Evolutionary conservation across 1,140 invertebrate genomes (phyloP).

Genomic region (Paralvinella palmiformis): DNA sequence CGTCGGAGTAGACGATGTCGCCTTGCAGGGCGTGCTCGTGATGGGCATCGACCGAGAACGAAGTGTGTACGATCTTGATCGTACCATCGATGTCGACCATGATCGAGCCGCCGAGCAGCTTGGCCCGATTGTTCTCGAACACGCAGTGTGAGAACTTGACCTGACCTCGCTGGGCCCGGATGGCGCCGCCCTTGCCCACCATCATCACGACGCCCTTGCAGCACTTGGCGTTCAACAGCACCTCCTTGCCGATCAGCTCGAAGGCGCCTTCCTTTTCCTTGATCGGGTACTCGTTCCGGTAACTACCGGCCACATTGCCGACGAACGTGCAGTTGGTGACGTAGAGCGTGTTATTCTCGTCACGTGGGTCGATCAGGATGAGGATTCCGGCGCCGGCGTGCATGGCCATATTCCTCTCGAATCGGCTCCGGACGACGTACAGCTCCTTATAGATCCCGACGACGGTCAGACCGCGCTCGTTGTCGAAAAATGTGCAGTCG

Average conservation of each 20-base stretch:
- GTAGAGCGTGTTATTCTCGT: not conserved
- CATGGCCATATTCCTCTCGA: conserved; percentile 10
- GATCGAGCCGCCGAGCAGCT: conserved; percentile 10
- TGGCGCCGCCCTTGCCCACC: conserved; percentile 16
- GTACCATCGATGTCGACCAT: conserved; percentile 17
- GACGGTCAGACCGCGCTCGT: conserved; percentile 14
- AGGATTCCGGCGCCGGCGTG: conserved; percentile 16
- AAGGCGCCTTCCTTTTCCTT: not conserved
- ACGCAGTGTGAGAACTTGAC: conserved; percentile 2
- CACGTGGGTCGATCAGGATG: conserved; percentile 5
- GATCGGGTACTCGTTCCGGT: conserved; percentile 7
- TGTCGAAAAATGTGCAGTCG: conserved; percentile 11
- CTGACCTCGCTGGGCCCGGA: conserved; percentile 8
- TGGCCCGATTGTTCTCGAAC: conserved; percentile 12
- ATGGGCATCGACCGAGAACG: conserved; percentile 3
- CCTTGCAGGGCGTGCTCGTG: conserved; percentile 15
- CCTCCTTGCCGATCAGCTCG: not conserved
- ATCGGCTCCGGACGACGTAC: not conserved
- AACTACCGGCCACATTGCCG: conserved; percentile 14
- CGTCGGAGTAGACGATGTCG: conserved; percentile 16
- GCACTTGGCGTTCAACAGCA: conserved; percentile 15
- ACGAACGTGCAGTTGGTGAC: conserved; percentile 5
- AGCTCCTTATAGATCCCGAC: conserved; percentile 9
- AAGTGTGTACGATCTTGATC: not conserved
- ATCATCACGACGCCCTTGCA: conserved; percentile 18